These are phyloP conservation scores for Antedon mediterranea DNA, from an alignment of 53 echinoderm and acorn worm species.

Conservation along the genomic window DNA sequence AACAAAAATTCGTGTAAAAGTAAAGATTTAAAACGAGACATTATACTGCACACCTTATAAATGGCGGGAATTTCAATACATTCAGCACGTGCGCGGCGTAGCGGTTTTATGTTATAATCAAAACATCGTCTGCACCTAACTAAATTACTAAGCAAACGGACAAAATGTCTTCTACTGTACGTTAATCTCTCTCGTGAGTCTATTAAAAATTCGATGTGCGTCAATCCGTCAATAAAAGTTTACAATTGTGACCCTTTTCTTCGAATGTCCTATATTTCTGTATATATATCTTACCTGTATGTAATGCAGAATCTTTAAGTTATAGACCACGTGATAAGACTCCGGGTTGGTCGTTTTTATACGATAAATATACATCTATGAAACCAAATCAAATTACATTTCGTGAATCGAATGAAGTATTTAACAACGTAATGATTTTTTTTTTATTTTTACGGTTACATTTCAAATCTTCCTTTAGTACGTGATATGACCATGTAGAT, in stretches of 20 bases:
- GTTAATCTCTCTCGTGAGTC: not conserved
- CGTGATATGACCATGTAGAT: too few relatives aligned
- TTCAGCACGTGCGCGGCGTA: too few relatives aligned
- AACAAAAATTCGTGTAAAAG: too few relatives aligned
- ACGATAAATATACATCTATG: not conserved
- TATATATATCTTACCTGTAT: not conserved
- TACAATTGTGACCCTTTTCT: not conserved
- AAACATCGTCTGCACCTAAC: not conserved
- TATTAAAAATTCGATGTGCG: not conserved
- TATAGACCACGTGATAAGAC: not conserved
- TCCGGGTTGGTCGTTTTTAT: not conserved
- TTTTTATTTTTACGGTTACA: too few relatives aligned
- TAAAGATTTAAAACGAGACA: too few relatives aligned
- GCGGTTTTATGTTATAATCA: not conserved
- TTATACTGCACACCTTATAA: too few relatives aligned
- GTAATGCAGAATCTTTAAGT: not conserved
- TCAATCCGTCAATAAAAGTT: not conserved
- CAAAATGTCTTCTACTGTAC: not conserved
- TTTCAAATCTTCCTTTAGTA: too few relatives aligned
- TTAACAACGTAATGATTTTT: not conserved
- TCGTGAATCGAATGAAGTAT: not conserved
- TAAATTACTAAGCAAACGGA: not conserved
- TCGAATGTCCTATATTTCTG: not conserved
- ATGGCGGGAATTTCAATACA: too few relatives aligned
- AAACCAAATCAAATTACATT: not conserved